Evolutionary conservation across 2,888 invertebrate species (phyloP).

Genomic region (Dromius quadrimaculatus): DNA sequence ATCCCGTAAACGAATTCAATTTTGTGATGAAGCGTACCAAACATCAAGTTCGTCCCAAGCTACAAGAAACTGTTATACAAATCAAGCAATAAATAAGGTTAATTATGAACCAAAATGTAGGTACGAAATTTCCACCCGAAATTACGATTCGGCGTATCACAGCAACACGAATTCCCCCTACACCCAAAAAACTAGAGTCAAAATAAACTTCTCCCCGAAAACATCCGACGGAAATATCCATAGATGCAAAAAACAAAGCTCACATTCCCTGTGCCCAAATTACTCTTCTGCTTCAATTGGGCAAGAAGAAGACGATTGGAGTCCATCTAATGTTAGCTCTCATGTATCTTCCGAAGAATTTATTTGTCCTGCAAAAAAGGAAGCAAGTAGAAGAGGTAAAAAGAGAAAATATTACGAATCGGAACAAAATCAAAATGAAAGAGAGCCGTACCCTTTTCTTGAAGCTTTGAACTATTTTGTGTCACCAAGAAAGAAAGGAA

Average conservation of each 20-base stretch:
- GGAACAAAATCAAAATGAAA: not conserved
- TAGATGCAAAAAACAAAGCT: too few relatives aligned
- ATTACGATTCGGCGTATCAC: slow-evolving; percentile 4
- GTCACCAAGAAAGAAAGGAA: too few relatives aligned
- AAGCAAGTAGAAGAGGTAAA: not conserved
- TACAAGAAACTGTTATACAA: too few relatives aligned
- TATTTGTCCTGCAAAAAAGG: not conserved
- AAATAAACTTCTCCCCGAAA: too few relatives aligned
- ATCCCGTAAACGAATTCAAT: too few relatives aligned
- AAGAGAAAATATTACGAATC: not conserved
- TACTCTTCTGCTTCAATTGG: not conserved
- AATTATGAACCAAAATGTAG: too few relatives aligned
- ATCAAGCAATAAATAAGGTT: too few relatives aligned
- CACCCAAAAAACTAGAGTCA: not conserved
- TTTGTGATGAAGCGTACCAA: too few relatives aligned
- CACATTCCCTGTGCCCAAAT: not conserved
- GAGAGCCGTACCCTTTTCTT: too few relatives aligned
- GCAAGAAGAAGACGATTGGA: not conserved
- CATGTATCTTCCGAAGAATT: slow-evolving; percentile 11
- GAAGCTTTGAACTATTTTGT: too few relatives aligned
- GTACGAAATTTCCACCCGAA: not conserved
- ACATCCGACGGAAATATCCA: too few relatives aligned
- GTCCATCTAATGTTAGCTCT: not conserved
- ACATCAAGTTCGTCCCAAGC: too few relatives aligned
- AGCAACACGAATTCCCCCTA: not conserved